Base-by-base conservation (phyloP, 1,140 invertebrate genomes). In the Drosophila aff. region DNA sequence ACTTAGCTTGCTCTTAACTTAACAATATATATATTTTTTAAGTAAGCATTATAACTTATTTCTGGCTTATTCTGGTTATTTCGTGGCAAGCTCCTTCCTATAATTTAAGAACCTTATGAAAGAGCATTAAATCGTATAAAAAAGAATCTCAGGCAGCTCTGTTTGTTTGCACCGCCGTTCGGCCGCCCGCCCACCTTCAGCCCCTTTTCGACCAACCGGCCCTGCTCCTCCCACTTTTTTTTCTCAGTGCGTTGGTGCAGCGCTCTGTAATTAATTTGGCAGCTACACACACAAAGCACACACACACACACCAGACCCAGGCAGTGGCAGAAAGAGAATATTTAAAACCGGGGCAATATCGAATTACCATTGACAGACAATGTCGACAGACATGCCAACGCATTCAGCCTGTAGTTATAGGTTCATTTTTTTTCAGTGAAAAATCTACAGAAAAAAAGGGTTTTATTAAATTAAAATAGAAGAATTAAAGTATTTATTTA, bases 181-280 rank as follows among this genome's bases (percentile, higher is more conserved):
- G n/a, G 18, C 36, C 26, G 13, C 18, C 40, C 28, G 40, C 26
- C 69, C 59, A 61, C 67, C 52, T 47, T 40, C 16, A 43, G 38
- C 38, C n/a, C 26, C 10, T 26, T 23, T 23, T 18, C 15, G 40
- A 18, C 7, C 40, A 10, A 21, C 18, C 1, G 21, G 11, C 41
- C 21, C 43, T 31, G 38, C 58, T 63, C 44, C 55, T 41, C 31
- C 44, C 43, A 18, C 40, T 49, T 50, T 50, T 60, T 60, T 73
- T 18, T 71, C 66, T 60, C 69, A 59, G 52, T 73, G 71, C 80
- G 82, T 80, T 86, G 79, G 79, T 87, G 82, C 83, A 86, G 82
- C 80, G 82, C 83, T 86, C 83, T 86, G 83, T 86, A 86, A 86
- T 86, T 86, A 89, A 86, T 86, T 86, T 86, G 83, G 83, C 84